These are phyloP conservation scores for Petromus typicus DNA, from an alignment of 2,113 vertebrate genomes.

Conservation along the genomic window DNA sequence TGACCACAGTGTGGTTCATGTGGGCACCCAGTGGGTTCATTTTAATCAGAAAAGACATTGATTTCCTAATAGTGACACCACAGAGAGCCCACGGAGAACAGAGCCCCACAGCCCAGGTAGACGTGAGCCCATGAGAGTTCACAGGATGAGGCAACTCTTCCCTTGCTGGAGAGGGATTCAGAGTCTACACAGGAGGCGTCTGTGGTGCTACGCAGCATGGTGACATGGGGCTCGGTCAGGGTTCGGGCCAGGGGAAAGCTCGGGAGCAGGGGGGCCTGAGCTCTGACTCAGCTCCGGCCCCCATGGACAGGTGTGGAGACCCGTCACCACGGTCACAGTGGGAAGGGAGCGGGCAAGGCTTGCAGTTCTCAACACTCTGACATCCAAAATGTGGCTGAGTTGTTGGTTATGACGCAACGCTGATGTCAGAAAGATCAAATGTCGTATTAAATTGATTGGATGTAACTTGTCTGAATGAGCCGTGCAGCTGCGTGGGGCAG, in stretches of 20 bases:
- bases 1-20: too few species aligned
- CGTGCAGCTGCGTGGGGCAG: background rate
- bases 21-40: too few species aligned
- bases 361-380: background rate
- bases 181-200: fast-evolving
- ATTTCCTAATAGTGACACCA: too few species aligned
- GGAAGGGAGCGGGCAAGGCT: background rate
- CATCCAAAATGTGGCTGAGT: background rate
- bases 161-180: fast-evolving
- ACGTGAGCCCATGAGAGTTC: background rate
- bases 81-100: background rate
- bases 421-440: background rate
- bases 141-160: background rate
- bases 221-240: background rate
- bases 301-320: fast-evolving
- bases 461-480: background rate
- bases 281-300: background rate
- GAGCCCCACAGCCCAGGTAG: background rate
- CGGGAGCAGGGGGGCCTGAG: too few species aligned
- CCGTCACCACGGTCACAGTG: background rate
- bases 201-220: fast-evolving
- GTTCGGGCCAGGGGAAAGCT: too few species aligned
- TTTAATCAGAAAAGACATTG: too few species aligned
- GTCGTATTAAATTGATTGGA: background rate
- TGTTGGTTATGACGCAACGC: background rate